phyloP scores from a whole-genome alignment of 2,888 invertebrate species.

The Formica aserva region DNA sequence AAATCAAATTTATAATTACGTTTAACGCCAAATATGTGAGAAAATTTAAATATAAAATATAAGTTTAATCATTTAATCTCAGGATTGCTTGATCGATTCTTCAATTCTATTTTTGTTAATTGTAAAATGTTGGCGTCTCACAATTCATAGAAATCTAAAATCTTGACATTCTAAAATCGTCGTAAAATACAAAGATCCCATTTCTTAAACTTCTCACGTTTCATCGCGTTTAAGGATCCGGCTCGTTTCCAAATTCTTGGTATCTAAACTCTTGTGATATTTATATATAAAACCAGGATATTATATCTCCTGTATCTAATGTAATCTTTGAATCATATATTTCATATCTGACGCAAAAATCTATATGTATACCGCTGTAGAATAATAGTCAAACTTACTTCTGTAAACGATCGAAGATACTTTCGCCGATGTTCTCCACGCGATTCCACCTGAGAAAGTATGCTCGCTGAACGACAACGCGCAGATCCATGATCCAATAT shows the following conservation, averaged over 20 bases:
- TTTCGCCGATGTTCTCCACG: constrained; percentile 56
- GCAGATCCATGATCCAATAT: constrained; percentile 68
- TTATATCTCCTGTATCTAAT: not conserved
- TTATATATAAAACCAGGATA: not conserved
- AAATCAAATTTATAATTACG: not conserved
- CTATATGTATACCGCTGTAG: not conserved
- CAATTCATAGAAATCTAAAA: constrained; percentile 4
- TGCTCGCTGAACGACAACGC: constrained; percentile 40
- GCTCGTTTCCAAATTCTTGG: not conserved
- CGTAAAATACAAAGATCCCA: not conserved
- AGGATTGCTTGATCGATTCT: not conserved
- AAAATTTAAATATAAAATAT: not conserved
- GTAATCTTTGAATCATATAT: not conserved
- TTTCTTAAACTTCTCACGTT: constrained; percentile 13
- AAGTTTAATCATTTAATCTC: not conserved
- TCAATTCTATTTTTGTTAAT: not conserved
- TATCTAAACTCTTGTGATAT: not conserved
- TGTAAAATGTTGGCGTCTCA: not conserved
- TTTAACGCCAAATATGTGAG: not conserved
- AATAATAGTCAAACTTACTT: constrained; percentile 62
- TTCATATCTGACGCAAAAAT: not conserved
- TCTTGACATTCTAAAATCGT: not conserved
- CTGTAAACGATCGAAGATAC: constrained; percentile 68
- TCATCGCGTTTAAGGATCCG: not conserved
- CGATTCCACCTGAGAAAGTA: constrained; percentile 65